Evolutionary conservation across 2,113 vertebrate genomes (phyloP).

Genomic region (Myrmecobius fasciatus): DNA sequence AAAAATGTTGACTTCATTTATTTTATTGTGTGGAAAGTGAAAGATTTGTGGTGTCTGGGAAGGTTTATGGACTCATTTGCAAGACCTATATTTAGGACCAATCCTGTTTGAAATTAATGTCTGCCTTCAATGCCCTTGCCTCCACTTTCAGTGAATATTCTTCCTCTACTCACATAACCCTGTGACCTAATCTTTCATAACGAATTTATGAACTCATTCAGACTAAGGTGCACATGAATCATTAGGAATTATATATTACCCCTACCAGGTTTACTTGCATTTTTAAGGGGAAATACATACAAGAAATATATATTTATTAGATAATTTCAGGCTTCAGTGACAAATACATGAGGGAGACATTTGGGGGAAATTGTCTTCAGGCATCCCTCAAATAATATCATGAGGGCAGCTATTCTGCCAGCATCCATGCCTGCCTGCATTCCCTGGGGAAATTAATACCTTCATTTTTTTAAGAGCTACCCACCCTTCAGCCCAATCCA

Average conservation of each 20-base stretch:
- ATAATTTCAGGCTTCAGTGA: neutral
- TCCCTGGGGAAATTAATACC: neutral
- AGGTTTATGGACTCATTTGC: neutral
- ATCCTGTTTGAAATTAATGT: neutral
- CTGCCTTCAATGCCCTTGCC: neutral
- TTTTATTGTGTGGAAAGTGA: neutral
- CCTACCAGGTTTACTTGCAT: neutral
- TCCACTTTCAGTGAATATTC: neutral
- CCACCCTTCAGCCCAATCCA: neutral
- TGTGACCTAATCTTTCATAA: neutral
- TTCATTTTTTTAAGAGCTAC: neutral
- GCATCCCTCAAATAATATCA: neutral
- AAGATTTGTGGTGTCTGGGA: neutral
- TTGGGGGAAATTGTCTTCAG: neutral
- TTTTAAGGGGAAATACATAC: neutral
- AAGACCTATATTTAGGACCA: neutral
- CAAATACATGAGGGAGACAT: neutral
- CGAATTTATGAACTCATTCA: neutral
- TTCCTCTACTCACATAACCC: neutral
- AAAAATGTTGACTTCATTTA: neutral
- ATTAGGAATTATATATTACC: neutral
- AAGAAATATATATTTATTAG: neutral
- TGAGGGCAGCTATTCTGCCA: neutral
- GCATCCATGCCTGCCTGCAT: neutral
- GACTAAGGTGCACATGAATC: neutral